Evolutionary conservation across 2,888 invertebrate genomes (phyloP).

Genomic region (Ischnus inquisitorius): DNA sequence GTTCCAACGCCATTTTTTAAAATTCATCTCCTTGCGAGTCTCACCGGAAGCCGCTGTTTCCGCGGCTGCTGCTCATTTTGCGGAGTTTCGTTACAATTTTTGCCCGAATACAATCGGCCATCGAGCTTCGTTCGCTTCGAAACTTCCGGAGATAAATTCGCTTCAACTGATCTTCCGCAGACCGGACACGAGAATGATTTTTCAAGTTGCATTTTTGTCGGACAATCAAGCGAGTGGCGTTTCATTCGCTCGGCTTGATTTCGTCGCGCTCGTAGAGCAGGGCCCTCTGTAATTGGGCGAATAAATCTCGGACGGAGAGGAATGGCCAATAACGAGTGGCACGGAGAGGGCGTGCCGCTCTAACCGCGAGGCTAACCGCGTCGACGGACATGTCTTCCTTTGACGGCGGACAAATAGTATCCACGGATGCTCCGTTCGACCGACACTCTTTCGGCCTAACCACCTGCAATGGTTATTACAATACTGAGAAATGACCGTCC

Average conservation of each 20-base stretch:
- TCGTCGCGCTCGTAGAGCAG: conserved; percentile 74
- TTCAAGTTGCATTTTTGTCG: conserved; percentile 6
- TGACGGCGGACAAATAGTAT: conserved; percentile 65
- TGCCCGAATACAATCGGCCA: neutral
- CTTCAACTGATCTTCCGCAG: neutral
- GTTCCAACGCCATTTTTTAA: conserved; percentile 46
- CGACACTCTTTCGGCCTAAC: neutral
- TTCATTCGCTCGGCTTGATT: conserved; percentile 60
- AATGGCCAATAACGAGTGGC: conserved; percentile 81
- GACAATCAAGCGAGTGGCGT: neutral
- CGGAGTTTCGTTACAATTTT: neutral
- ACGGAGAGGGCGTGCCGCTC: conserved; percentile 78
- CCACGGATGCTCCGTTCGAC: neutral
- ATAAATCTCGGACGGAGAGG: conserved; percentile 76
- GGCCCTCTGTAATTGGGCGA: conserved; percentile 76
- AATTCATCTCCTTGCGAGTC: neutral
- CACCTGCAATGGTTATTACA: neutral
- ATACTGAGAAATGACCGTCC: neutral
- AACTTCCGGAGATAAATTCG: neutral
- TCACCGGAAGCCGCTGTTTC: neutral
- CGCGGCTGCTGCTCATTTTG: neutral
- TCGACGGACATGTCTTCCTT: conserved; percentile 71
- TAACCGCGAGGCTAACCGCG: conserved; percentile 65
- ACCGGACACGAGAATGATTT: neutral
- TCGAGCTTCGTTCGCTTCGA: neutral